Evolutionary conservation across 2,888 invertebrate species (phyloP), one percentile per base, ranked within the genome.

Genomic region (Pandemis cinnamomeana): DNA sequence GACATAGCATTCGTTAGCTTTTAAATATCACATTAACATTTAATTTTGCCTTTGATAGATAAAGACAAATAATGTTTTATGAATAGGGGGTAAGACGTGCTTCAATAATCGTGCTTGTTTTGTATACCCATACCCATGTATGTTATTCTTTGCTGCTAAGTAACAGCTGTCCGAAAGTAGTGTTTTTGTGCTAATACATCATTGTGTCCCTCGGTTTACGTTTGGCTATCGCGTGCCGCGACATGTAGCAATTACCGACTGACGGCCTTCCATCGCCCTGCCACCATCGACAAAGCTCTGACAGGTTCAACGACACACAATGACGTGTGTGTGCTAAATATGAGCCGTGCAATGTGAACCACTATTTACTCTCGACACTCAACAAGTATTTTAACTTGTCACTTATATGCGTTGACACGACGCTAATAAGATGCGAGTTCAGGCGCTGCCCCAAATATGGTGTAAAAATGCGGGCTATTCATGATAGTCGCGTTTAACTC

Each of bases 271-370:
- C 73, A 70, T 63, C 64, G 78, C 75, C 75, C 67, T 62, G 75
- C 72, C 75, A 71, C 69, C 74, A 75, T 76, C 80, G 80, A 78
- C 80, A 80, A 78, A 77, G 77, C 77, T 72, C 75, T 79, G 81
- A 77, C 82, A 84, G 82, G 87, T 88, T 89, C 88, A 88, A 81
- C 85, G 88, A 86, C 88, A 86, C 88, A 81, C 78, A 79, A 51
- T 80, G 82, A 75, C 77, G 76, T 75, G 75, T 77, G 77, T 81
- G 80, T 83, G 84, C 87, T 86, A 85, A 88, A 87, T 84, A 81
- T 81, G 82, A 83, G 79, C 80, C 77, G 75, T 74, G 61, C 74
- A 48, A 67, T 79, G 77, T 77, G 75, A 80, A 76, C 75, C 77
- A 79, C 78, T 75, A 77, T 73, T 42, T 44, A 58, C 48, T 48